Percentiles rank a stretch among this genome's conserved stretches.
phyloP scores from a whole-genome alignment of 92 coral and sea anemone species.

The Siderastrea siderea region DNA sequence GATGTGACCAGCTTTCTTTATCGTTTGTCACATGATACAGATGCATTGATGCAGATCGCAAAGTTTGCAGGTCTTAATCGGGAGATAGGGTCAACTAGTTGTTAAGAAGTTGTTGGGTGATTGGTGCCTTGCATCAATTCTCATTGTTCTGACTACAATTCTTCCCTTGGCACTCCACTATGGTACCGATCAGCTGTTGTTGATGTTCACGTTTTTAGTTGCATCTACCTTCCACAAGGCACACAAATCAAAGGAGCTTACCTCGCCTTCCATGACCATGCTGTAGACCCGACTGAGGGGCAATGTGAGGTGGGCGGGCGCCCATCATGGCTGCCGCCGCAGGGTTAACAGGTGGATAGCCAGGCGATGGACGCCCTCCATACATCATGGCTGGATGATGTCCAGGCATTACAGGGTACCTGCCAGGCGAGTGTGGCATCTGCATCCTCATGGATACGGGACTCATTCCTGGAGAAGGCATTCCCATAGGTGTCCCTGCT shows the following conservation, averaged over 20 bases:
- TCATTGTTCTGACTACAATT: too few relatives aligned
- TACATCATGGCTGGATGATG: slow-evolving; percentile 74
- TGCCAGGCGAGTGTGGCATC: slow-evolving; percentile 52
- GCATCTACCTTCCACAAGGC: not conserved
- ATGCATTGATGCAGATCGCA: too few relatives aligned
- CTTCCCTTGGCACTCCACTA: too few relatives aligned
- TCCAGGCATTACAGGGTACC: slow-evolving; percentile 77
- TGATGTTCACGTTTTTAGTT: not conserved
- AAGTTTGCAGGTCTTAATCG: too few relatives aligned
- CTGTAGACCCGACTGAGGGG: slow-evolving; percentile 18
- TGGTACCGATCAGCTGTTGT: too few relatives aligned
- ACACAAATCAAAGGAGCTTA: not conserved
- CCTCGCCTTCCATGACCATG: slow-evolving; percentile 43
- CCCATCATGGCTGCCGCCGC: slow-evolving; percentile 47
- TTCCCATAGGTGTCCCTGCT: slow-evolving; percentile 47
- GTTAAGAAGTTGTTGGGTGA: too few relatives aligned
- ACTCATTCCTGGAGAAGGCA: slow-evolving; percentile 53
- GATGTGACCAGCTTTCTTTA: too few relatives aligned
- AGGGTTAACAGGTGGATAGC: slow-evolving; percentile 59
- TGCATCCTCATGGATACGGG: slow-evolving; percentile 71
- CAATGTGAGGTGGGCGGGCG: slow-evolving; percentile 34
- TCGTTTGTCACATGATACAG: too few relatives aligned
- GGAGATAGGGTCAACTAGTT: too few relatives aligned
- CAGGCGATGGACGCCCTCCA: slow-evolving; percentile 69
- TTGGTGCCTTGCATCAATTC: too few relatives aligned